Conservation (phyloP, 2,888 invertebrate genomes). For the Xestia xanthographa region DNA sequence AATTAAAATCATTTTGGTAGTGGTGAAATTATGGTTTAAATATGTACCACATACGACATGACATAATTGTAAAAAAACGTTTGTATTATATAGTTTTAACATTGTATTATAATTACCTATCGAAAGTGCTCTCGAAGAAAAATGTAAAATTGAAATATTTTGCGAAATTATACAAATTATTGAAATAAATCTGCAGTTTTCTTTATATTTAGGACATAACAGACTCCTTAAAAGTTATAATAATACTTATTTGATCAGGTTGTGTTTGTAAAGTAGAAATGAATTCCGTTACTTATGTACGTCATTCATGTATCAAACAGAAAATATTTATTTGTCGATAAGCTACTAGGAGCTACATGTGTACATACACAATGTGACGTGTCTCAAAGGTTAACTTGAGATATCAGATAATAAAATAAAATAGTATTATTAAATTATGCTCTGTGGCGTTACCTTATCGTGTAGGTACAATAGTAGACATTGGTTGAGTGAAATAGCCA, state of each 20-base stretch:
- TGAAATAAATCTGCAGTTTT: conserved; percentile 59
- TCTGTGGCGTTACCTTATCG: background rate
- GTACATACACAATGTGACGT: conserved; percentile 12
- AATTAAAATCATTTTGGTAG: conserved; percentile 32
- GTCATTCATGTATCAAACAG: background rate
- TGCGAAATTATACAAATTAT: conserved; percentile 81
- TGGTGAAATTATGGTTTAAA: conserved; percentile 61
- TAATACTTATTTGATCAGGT: background rate
- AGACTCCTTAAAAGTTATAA: background rate
- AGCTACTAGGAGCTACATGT: conserved; percentile 3
- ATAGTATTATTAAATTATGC: background rate
- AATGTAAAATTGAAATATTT: conserved; percentile 81
- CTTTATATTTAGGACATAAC: background rate
- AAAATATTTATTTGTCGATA: conserved; percentile 17
- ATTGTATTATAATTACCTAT: conserved; percentile 78
- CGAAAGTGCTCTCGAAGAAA: conserved; percentile 79
- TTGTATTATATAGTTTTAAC: conserved; percentile 87
- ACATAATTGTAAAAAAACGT: conserved; percentile 85
- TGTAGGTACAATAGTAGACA: background rate
- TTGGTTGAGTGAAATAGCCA: background rate
- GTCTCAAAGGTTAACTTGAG: background rate
- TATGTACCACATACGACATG: conserved; percentile 84
- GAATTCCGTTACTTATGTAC: conserved; percentile 15
- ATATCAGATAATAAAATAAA: background rate
- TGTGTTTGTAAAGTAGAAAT: background rate